A percentile compares a stretch with the other conserved stretches of the same genome.
phyloP scores from a whole-genome alignment of 2,113 vertebrate species.

The Rhombomys opimus region DNA sequence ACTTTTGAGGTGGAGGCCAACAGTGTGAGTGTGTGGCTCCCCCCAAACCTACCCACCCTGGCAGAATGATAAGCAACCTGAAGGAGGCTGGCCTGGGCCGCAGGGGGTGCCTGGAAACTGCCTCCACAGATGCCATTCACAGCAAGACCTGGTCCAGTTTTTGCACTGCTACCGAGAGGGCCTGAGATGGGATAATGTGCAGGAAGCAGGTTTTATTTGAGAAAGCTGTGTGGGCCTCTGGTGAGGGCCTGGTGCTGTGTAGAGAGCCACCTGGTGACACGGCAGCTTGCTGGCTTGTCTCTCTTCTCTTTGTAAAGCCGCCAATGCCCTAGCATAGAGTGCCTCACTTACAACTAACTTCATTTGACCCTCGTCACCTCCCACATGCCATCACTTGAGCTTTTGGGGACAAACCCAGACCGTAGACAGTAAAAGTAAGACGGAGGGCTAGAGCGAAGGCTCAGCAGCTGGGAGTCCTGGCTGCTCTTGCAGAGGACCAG shows the following conservation, averaged over 20 bases:
- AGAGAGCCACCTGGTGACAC: no score
- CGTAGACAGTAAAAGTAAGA: not conserved
- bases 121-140: not conserved
- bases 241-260: not conserved
- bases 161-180: no score
- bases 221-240: not conserved
- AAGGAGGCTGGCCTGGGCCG: not conserved
- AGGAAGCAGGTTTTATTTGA: not conserved
- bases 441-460: not conserved
- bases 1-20: not conserved
- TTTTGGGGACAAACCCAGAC: not conserved
- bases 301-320: not conserved
- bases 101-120: no score
- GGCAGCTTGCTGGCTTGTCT: not conserved
- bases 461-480: no score
- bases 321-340: not conserved
- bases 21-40: not conserved
- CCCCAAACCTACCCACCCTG: not conserved
- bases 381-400: not conserved
- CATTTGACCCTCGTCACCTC: not conserved
- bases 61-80: not conserved
- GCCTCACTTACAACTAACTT: not conserved
- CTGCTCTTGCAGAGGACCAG: not conserved
- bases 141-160: not conserved
- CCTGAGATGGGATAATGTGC: not conserved